A percentile compares a stretch with the other conserved stretches of the same genome.
These are phyloP conservation scores for Pandemis corylana DNA, from an alignment of 2,888 invertebrate species.

Conservation along the genomic window DNA sequence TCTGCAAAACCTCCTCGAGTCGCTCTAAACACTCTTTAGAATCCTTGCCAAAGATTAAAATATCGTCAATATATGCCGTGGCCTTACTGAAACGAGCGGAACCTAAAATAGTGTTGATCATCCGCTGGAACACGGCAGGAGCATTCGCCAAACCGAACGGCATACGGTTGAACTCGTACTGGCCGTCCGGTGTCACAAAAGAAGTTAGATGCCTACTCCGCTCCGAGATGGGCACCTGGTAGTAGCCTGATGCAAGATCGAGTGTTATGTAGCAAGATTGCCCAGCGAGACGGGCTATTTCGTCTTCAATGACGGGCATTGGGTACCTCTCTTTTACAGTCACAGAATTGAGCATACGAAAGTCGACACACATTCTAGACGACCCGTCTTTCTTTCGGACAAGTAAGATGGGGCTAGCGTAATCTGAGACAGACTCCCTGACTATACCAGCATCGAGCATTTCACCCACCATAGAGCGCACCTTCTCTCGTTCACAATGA, in stretches of 20 bases:
- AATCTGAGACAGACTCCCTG: not conserved
- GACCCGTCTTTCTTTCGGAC: not conserved
- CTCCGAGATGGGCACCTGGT: not conserved
- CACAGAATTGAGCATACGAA: not conserved
- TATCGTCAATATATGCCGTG: not conserved
- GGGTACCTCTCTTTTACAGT: not conserved
- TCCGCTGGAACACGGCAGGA: not conserved
- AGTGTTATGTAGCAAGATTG: not conserved
- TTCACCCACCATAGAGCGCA: not conserved
- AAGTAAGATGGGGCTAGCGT: not conserved
- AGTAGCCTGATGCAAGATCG: not conserved
- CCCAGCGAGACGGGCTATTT: not conserved
- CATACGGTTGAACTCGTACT: not conserved
- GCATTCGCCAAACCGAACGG: not conserved
- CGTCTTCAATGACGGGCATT: not conserved
- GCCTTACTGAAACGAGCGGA: not conserved
- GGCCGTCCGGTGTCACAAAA: not conserved
- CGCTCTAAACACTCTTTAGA: not conserved
- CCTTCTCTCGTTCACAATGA: not conserved
- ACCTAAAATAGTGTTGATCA: not conserved
- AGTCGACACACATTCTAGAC: not conserved
- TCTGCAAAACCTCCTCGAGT: not conserved
- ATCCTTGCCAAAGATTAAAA: slow-evolving; percentile 17
- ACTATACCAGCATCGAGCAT: not conserved
- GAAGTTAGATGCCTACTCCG: not conserved